phyloP scores from a whole-genome alignment of 2,797 vertebrate species.

The Potorous gilbertii region DNA sequence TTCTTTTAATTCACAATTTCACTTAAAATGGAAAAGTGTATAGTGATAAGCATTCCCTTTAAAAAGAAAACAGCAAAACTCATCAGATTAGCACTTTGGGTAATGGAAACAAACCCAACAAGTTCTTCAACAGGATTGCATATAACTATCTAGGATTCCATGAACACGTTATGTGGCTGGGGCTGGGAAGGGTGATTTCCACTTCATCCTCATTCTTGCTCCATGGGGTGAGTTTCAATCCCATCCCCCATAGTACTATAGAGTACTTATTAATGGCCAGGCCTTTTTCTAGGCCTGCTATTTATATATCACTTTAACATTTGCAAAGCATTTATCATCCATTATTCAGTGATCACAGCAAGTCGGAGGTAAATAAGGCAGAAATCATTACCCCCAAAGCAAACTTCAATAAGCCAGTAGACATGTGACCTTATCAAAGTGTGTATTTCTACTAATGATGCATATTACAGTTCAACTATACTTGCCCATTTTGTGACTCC shows the following conservation, averaged over 20 bases:
- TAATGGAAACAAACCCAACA: not conserved
- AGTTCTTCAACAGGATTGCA: not conserved
- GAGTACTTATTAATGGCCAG: not conserved
- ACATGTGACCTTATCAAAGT: not conserved
- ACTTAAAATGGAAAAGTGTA: not conserved
- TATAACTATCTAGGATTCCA: not conserved
- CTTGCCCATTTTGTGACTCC: not conserved
- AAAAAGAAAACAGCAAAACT: not conserved
- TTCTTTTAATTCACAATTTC: not conserved
- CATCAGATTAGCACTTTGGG: not conserved
- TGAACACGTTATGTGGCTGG: not conserved
- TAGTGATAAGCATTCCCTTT: not conserved
- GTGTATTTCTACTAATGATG: not conserved
- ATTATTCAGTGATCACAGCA: not conserved
- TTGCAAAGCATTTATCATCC: not conserved
- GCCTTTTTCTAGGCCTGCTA: not conserved
- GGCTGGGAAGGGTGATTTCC: not conserved
- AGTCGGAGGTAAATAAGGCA: not conserved
- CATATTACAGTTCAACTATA: not conserved
- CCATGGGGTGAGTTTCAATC: not conserved
- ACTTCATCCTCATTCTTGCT: not conserved
- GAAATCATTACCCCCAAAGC: not conserved
- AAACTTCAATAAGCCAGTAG: not conserved
- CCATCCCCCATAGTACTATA: not conserved
- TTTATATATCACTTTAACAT: constrained; percentile 9